A percentile compares a stretch with the other conserved stretches of the same genome.
Conservation (phyloP, 30 jellyfish, hydroid and myxozoan species). For the Chrysaora quinquecirrha region DNA sequence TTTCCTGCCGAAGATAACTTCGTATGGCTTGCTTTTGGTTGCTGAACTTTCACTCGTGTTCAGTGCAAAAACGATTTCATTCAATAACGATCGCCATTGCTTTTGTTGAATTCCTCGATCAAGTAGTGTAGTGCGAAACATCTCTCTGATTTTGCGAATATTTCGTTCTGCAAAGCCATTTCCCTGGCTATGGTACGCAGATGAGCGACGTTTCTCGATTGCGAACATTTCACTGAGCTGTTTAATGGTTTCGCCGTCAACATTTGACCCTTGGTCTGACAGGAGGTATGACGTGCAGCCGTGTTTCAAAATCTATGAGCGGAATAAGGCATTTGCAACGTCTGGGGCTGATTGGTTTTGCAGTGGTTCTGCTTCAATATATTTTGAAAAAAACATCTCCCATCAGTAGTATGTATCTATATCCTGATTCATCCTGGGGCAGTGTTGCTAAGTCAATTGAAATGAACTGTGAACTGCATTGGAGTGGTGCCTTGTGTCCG, state of each 20-base stretch:
- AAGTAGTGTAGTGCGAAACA: conserved; percentile 14
- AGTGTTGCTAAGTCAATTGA: conserved; percentile 20
- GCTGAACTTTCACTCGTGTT: conserved; percentile 32
- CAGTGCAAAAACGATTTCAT: conserved; percentile 24
- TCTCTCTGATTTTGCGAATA: conserved; percentile 14
- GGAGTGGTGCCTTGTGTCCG: conserved; percentile 37
- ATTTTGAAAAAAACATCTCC: conserved; percentile 36
- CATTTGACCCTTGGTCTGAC: conserved; percentile 41
- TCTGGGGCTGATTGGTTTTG: conserved; percentile 34
- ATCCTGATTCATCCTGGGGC: conserved; percentile 5
- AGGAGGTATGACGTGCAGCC: conserved; percentile 33
- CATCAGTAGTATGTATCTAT: conserved; percentile 29
- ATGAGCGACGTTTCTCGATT: conserved; percentile 27
- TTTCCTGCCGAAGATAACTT: conserved; percentile 9
- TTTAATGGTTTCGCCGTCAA: conserved; percentile 30
- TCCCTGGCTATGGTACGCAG: conserved; percentile 36
- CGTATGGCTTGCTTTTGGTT: conserved; percentile 4
- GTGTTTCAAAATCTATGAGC: conserved; percentile 8
- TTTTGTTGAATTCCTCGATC: conserved; percentile 37
- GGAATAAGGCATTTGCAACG: conserved; percentile 10
- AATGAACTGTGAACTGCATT: conserved; percentile 9
- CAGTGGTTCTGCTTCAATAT: conserved; percentile 27
- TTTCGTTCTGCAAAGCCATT: conserved; percentile 39
- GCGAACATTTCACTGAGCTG: conserved; percentile 20
- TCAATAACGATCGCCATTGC: conserved; percentile 15